Percentiles rank a stretch among this genome's conserved stretches.
Conservation (phyloP, 1,140 invertebrate genomes). For the Heliconius himera region DNA sequence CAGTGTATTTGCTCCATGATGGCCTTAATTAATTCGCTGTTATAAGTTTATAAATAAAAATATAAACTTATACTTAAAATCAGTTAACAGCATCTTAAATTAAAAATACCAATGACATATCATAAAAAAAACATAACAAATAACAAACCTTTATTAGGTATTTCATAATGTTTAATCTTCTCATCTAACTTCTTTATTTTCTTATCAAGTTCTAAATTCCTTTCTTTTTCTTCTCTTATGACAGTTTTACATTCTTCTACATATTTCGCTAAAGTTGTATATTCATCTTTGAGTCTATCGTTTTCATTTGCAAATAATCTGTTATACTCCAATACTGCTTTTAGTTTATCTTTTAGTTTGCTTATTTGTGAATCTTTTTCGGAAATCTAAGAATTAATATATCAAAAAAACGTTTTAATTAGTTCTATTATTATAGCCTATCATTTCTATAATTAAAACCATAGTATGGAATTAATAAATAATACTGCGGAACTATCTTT, state of each 20-base stretch:
- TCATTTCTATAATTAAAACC: too few relatives aligned
- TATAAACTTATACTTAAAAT: too few relatives aligned
- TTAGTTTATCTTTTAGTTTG: constrained; percentile 71
- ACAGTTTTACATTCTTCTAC: constrained; percentile 67
- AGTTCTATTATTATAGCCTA: too few relatives aligned
- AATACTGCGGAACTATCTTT: too few relatives aligned
- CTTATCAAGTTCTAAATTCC: constrained; percentile 52
- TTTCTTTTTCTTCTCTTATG: constrained; percentile 62
- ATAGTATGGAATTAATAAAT: too few relatives aligned
- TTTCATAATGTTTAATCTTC: constrained; percentile 67
- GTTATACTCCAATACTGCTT: constrained; percentile 68
- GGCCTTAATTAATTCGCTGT: too few relatives aligned
- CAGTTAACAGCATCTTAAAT: too few relatives aligned
- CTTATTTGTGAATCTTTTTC: constrained; percentile 66
- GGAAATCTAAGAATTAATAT: constrained; percentile 53
- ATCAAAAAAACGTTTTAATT: too few relatives aligned
- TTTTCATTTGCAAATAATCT: constrained; percentile 71
- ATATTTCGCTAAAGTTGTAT: constrained; percentile 58
- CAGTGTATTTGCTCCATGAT: too few relatives aligned
- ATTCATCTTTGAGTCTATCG: constrained; percentile 59
- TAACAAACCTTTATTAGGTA: constrained; percentile 74
- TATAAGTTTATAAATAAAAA: too few relatives aligned
- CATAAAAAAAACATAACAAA: neutral
- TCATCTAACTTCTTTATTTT: constrained; percentile 70
- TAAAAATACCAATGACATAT: neutral